Percentiles rank a stretch among this genome's conserved stretches.
Conservation (phyloP, 2,797 vertebrate genomes). For the Poliocrania exsul region DNA sequence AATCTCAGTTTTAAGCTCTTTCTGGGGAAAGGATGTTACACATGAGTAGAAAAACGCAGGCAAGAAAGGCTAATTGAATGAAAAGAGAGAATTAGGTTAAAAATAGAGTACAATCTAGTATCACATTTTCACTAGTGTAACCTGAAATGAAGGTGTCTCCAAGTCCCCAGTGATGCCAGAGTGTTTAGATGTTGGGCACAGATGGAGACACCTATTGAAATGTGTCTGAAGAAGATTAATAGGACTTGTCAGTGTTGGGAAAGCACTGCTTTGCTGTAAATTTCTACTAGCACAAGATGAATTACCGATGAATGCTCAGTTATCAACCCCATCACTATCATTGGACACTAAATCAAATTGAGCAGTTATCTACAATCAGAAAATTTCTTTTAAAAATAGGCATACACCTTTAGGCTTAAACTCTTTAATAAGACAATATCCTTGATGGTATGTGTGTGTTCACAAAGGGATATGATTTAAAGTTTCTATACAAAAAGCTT, state of each 20-base stretch:
- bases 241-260: conserved; percentile 86
- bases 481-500: conserved; percentile 32
- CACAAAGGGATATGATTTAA: conserved; percentile 36
- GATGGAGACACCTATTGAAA: conserved; percentile 89
- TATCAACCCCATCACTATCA: conserved; percentile 86
- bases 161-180: conserved; percentile 75
- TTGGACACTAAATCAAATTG: conserved; percentile 87
- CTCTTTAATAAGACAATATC: conserved; percentile 75
- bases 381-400: conserved; percentile 81
- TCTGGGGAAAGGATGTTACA: conserved; percentile 64
- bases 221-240: conserved; percentile 90
- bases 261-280: conserved; percentile 86
- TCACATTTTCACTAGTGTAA: conserved; percentile 75
- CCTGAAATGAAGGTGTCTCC: conserved; percentile 81
- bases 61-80: conserved; percentile 80
- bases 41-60: conserved; percentile 71
- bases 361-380: conserved; percentile 85
- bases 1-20: conserved; percentile 65
- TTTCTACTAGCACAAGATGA: conserved; percentile 87
- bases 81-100: conserved; percentile 79
- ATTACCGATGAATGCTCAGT: conserved; percentile 86
- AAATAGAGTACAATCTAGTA: conserved; percentile 76
- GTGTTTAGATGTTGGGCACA: conserved; percentile 83
- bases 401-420: conserved; percentile 76
- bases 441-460: conserved; percentile 38